Evolutionary conservation across 2,113 vertebrate genomes (phyloP), one percentile per base, ranked within the genome.

Genomic region (Phyllopteryx taeniolatus): DNA sequence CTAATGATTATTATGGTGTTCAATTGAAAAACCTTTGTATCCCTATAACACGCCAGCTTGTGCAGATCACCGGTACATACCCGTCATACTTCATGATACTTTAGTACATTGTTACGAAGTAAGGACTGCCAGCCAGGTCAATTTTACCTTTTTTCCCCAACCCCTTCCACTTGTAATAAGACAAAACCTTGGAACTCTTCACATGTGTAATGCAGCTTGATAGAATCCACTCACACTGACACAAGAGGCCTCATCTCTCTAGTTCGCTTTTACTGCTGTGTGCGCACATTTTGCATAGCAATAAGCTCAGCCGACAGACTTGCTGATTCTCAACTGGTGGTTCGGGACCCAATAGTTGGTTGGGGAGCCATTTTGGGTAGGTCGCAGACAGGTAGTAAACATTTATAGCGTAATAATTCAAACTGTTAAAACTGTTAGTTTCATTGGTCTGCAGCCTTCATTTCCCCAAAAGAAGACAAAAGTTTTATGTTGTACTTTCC

Each of bases 1-100:
- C 82, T 91, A 92, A 92, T 92, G 87, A 91, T 82, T 85, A 83
- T 91, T 91, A 88, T 88, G 86, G 83, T 87, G 91, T 91, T 90
- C 86, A 91, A 92, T 92, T 91, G 85, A 90, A 90, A 53, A 92
- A 85, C 88, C 90, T 92, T 90, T 90, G 89, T 89, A 82, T 80
- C 71, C 68, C 84, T 78, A 81, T 80, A 80, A 80, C 78, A 80
- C 73, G 81, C 86, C 80, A 75, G 87, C 88, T 92, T 88, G 86
- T 85, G 75, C 84, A 80, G 88, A 91, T 93, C 83, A 77, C 85
- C 71, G 87, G 91, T 92, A 89, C 92, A 92, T 90, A 89, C 83
- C 83, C 87, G 85, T 91, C 88, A 86, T 81, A 85, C 87, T 86
- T 86, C 88, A 90, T 85, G 77, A 88, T 88, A 88, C 90, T 86